phyloP scores from a whole-genome alignment of 2,113 vertebrate genomes.

The Excalfactoria chinensis region DNA sequence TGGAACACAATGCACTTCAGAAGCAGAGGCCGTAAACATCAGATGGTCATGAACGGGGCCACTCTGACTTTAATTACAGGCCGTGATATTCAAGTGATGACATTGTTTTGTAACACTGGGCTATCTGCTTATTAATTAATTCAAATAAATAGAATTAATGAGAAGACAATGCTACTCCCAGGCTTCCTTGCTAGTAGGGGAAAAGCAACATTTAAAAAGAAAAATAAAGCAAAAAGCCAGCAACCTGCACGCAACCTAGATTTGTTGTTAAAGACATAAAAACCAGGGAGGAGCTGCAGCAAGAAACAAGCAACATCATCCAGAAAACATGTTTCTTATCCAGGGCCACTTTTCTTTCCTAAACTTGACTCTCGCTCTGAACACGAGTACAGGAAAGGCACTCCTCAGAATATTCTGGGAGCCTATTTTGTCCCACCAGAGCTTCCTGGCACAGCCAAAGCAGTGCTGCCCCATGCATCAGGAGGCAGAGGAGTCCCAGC shows the following conservation, averaged over 20 bases:
- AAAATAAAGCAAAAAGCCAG: too few species aligned
- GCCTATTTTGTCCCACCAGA: accelerated
- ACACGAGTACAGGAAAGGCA: background rate
- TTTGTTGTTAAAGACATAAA: background rate
- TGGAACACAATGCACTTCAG: background rate
- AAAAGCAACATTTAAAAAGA: background rate
- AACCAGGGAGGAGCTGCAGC: background rate
- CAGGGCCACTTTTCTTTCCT: background rate
- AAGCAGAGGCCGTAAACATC: slow-evolving; percentile 21
- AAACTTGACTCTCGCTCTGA: background rate
- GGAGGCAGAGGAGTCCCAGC: background rate
- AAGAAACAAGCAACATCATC: background rate
- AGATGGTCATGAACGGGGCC: background rate
- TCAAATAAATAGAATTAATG: background rate
- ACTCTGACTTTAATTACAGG: background rate
- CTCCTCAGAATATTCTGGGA: background rate
- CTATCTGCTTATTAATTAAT: slow-evolving; percentile 35
- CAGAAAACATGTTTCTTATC: background rate
- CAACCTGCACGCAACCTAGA: background rate
- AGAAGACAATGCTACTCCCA: background rate
- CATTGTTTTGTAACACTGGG: background rate
- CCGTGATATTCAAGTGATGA: background rate
- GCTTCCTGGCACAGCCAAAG: background rate
- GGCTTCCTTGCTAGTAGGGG: background rate
- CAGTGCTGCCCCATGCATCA: accelerated